Base-by-base conservation (phyloP, 1,140 invertebrate species). In the Andricus grossulariae region DNA sequence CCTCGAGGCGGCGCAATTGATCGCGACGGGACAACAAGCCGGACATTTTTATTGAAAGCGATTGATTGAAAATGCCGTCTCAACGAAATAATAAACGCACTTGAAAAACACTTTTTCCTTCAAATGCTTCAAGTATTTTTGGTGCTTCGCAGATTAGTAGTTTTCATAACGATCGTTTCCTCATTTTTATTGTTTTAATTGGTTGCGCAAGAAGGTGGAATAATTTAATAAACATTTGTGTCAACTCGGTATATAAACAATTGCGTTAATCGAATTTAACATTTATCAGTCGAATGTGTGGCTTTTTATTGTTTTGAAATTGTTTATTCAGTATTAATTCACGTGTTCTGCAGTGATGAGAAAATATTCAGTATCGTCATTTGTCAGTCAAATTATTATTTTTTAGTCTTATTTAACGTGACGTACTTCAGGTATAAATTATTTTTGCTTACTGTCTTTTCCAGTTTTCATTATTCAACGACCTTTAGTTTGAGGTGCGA, bases 211-310 rank as follows among this genome's bases (percentile, higher is more conserved):
- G 45, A 66, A 66, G 25, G 11, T 6, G 60, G 60, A 66, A 66
- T 39, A 66, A 39, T 66, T 39, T n/a, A 16, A 39, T 66, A 66
- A 66, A 66, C 60, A 66, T 32, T 25, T 66, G 60, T 66, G 60
- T 66, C 32, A 32, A 66, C n/a, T 66, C 25, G 39, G 60, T 66
- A 32, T n/a, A 66, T 66, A 66, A 66, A 66, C 60, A 66, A 32
- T 66, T 66, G 25, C 39, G 32, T 66, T 66, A 66, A 66, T 66
- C 25, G 39, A 16, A 13, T 66, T 39, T 66, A n/a, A 39, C 32
- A 39, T 45, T 66, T 39, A 66, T 66, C 60, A n/a, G 60, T 39
- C 16, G 16, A 66, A 66, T 13, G 13, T 32, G 21, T 66, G 32
- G 39, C 60, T 16, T 32, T 66, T 66, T 21, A 39, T 66, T 66